A percentile compares a stretch with the other conserved stretches of the same genome.
Evolutionary conservation across 1,140 invertebrate species (phyloP).

Genomic region (Hycleus phaleratus): DNA sequence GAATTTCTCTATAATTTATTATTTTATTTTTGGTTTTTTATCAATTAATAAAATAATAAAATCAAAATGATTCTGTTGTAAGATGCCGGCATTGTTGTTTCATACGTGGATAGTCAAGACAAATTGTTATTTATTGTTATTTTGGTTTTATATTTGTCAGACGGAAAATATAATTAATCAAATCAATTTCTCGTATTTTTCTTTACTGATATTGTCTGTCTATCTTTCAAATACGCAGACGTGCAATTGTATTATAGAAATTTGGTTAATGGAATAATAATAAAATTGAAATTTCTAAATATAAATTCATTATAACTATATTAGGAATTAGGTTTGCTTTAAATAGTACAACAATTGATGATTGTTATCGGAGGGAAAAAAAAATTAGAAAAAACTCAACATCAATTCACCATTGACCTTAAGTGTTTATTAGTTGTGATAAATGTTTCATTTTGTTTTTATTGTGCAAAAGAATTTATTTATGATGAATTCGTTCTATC

Average conservation of each 20-base stretch:
- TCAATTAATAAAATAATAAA: too few relatives aligned
- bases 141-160: neutral
- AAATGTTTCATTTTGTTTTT: conserved; percentile 13
- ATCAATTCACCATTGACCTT: conserved; percentile 15
- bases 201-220: too few relatives aligned
- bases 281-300: neutral
- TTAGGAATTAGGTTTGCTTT: conserved; percentile 5
- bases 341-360: conserved; percentile 1
- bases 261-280: too few relatives aligned
- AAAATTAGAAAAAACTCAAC: neutral
- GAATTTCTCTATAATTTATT: too few relatives aligned
- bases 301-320: conserved; percentile 2
- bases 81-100: conserved; percentile 9
- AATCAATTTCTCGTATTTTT: too few relatives aligned
- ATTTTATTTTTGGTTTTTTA: too few relatives aligned
- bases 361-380: conserved; percentile 6
- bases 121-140: conserved; percentile 6
- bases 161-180: neutral
- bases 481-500: conserved; percentile 6
- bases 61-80: neutral
- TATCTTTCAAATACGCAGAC: too few relatives aligned
- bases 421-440: conserved; percentile 13
- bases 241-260: too few relatives aligned
- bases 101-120: conserved; percentile 7
- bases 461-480: conserved; percentile 13